Percentiles rank a stretch among this genome's conserved stretches.
Conservation (phyloP, 1,140 invertebrate genomes). For the Drosophila miranda region DNA sequence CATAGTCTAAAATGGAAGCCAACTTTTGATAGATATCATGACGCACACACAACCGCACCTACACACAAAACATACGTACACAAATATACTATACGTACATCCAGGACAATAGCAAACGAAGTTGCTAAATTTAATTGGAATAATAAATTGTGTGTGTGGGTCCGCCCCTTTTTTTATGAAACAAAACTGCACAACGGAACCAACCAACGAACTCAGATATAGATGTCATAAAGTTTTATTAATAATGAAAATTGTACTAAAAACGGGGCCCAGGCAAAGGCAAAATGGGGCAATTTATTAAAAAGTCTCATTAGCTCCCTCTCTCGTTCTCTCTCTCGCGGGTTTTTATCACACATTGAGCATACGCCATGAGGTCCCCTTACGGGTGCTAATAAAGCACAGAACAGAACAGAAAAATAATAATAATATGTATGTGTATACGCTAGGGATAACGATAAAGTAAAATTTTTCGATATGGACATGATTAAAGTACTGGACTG, state of each 20-base stretch:
- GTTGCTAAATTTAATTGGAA: conserved; percentile 72
- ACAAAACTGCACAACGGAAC: conserved; percentile 47
- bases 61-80: conserved; percentile 10
- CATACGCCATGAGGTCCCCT: conserved; percentile 69
- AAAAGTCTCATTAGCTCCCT: conserved; percentile 76
- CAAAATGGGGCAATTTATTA: conserved; percentile 73
- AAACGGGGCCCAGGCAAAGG: conserved; percentile 41
- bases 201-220: conserved; percentile 43
- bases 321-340: conserved; percentile 14
- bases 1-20: conserved; percentile 37
- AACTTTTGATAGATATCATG: conserved; percentile 53
- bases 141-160: conserved; percentile 61
- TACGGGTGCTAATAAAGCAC: conserved; percentile 79
- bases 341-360: conserved; percentile 73
- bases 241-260: conserved; percentile 81
- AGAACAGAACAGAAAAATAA: conserved; percentile 61
- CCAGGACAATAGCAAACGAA: conserved; percentile 52
- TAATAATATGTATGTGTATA: conserved; percentile 49
- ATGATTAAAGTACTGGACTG: conserved; percentile 59
- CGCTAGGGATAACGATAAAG: conserved; percentile 66
- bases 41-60: conserved; percentile 35
- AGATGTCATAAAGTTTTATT: conserved; percentile 79
- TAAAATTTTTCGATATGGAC: conserved; percentile 78
- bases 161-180: conserved; percentile 54
- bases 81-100: conserved; percentile 7